Percentiles rank a stretch among this genome's conserved stretches.
phyloP scores from a whole-genome alignment of 2,797 vertebrate species.

The Melanitta fusca region DNA sequence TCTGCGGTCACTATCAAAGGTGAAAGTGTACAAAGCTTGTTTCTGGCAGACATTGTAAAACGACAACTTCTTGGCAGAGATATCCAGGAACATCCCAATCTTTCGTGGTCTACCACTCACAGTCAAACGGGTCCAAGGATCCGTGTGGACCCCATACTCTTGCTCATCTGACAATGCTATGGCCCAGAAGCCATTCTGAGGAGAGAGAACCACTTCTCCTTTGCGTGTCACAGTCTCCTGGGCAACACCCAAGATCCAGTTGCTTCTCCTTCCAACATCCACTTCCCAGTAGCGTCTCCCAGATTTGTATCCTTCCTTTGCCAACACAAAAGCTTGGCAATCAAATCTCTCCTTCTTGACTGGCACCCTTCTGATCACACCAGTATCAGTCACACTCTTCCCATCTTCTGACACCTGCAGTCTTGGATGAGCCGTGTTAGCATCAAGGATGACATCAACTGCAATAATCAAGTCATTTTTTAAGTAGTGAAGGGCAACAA shows the following conservation, averaged over 20 bases:
- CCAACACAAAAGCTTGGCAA: background rate
- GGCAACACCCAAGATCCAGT: background rate
- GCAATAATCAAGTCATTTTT: background rate
- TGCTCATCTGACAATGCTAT: rapidly evolving
- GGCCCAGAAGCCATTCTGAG: background rate
- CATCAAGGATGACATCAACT: background rate
- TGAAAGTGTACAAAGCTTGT: background rate
- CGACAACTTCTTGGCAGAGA: rapidly evolving
- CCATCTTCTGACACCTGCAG: background rate
- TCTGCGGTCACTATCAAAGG: rapidly evolving
- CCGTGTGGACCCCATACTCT: background rate
- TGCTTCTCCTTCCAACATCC: background rate
- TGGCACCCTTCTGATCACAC: background rate
- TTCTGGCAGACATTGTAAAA: background rate
- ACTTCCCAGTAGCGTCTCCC: background rate
- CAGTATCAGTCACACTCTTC: background rate
- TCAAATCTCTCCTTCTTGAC: background rate
- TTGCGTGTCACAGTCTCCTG: background rate
- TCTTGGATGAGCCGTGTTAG: background rate
- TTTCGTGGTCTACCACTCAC: background rate
- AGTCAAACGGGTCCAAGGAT: background rate
- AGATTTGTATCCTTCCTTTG: background rate
- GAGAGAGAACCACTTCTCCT: background rate
- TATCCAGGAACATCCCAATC: background rate
- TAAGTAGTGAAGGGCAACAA: no score